A percentile compares a stretch with the other conserved stretches of the same genome.
phyloP scores from a whole-genome alignment of 2,113 vertebrate genomes.

The Austrofundulus limnaeus region DNA sequence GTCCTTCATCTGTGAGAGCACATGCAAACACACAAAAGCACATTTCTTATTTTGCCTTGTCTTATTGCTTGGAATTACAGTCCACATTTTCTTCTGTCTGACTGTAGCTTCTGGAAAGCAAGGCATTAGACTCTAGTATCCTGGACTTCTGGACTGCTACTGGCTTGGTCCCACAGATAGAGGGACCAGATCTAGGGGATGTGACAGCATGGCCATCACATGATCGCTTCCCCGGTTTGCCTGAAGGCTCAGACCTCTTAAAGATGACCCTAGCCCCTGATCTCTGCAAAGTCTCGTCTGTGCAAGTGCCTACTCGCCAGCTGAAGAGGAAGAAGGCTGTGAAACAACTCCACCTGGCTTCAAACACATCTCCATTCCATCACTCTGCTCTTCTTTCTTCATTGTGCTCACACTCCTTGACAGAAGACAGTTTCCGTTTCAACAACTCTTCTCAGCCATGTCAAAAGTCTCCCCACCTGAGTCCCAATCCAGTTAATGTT shows the following conservation, averaged over 20 bases:
- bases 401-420: slow-evolving; percentile 3
- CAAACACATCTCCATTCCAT: not conserved
- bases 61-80: not conserved
- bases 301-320: slow-evolving; percentile 38
- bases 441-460: not conserved
- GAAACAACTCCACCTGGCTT: slow-evolving; percentile 58
- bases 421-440: slow-evolving; percentile 9
- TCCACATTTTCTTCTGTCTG: not conserved
- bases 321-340: slow-evolving; percentile 76
- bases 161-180: slow-evolving; percentile 44
- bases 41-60: not conserved
- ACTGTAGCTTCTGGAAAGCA: slow-evolving; percentile 68
- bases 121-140: slow-evolving; percentile 63
- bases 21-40: not conserved
- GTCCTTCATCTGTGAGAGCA: slow-evolving; percentile 76
- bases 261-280: slow-evolving; percentile 7
- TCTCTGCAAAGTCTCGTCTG: slow-evolving; percentile 12
- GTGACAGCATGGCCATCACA: slow-evolving; percentile 65
- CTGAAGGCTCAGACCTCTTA: slow-evolving; percentile 7
- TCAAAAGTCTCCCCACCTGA: not conserved
- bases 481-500: not conserved
- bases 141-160: slow-evolving; percentile 71
- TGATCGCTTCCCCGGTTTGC: slow-evolving; percentile 71
- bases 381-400: not conserved
- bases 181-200: not conserved